Evolutionary conservation across 2,797 vertebrate species (phyloP).

Genomic region (Falco rusticolus): DNA sequence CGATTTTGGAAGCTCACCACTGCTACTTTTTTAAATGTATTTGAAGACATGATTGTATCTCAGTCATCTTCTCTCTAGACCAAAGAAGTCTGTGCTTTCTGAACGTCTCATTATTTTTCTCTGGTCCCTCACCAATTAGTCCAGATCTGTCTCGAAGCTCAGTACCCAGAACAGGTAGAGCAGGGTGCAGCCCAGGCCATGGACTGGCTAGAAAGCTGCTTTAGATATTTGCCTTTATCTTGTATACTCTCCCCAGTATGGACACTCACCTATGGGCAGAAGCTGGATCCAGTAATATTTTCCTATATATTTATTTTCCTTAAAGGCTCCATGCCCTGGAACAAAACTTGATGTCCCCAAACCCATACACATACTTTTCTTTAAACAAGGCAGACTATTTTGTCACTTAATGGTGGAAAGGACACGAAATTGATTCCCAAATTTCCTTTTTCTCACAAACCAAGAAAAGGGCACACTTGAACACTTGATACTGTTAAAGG

Average conservation of each 20-base stretch:
- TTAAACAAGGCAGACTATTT: background rate
- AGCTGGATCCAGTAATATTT: background rate
- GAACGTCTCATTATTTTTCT: background rate
- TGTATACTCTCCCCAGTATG: background rate
- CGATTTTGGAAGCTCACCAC: background rate
- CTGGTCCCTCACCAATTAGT: background rate
- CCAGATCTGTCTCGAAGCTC: background rate
- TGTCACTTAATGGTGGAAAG: background rate
- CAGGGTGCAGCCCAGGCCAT: background rate
- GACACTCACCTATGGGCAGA: background rate
- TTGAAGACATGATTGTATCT: background rate
- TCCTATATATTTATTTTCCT: background rate
- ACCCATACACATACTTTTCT: background rate
- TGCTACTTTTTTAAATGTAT: background rate
- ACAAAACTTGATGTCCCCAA: background rate
- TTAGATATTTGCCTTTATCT: background rate
- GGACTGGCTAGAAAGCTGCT: background rate
- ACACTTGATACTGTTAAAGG: background rate
- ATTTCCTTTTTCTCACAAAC: background rate
- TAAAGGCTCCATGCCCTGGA: background rate
- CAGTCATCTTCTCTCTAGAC: background rate
- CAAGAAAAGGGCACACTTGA: background rate
- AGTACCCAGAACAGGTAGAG: background rate
- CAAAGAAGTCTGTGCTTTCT: background rate
- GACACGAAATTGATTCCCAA: background rate